Percentiles rank a stretch among this genome's conserved stretches.
Evolutionary conservation across 2,888 invertebrate genomes (phyloP).

Genomic region (Zaprionus obscuricornis): DNA sequence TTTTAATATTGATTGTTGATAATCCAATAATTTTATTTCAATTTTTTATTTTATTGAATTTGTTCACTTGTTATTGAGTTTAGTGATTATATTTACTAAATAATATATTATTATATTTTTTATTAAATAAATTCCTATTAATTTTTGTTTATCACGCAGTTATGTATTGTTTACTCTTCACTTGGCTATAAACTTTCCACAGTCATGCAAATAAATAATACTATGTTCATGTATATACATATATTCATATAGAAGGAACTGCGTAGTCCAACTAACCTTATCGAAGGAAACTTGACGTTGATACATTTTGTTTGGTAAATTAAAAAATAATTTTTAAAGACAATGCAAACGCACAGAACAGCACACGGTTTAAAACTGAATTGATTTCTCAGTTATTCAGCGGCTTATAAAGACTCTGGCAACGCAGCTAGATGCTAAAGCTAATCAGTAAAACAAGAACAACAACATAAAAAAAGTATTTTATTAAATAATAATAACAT

Average conservation of each 20-base stretch:
- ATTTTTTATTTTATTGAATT: background rate
- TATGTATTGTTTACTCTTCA: too few relatives aligned
- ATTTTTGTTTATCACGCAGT: too few relatives aligned
- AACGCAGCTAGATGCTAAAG: slow-evolving; percentile 25
- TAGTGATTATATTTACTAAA: background rate
- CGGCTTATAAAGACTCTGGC: slow-evolving; percentile 75
- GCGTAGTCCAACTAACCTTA: slow-evolving; percentile 71
- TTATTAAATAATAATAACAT: slow-evolving; percentile 48
- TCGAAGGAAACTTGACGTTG: slow-evolving; percentile 80
- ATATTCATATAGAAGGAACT: too few relatives aligned
- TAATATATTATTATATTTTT: too few relatives aligned
- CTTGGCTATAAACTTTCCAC: too few relatives aligned
- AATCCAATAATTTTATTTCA: too few relatives aligned
- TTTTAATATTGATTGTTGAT: too few relatives aligned
- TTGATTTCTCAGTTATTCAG: slow-evolving; percentile 38
- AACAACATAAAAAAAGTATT: slow-evolving; percentile 12
- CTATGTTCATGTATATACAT: too few relatives aligned
- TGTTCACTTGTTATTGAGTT: too few relatives aligned
- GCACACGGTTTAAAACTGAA: slow-evolving; percentile 62
- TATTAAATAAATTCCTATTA: too few relatives aligned
- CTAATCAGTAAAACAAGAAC: slow-evolving; percentile 55
- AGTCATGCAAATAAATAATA: too few relatives aligned
- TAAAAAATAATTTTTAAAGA: background rate
- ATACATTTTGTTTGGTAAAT: slow-evolving; percentile 63
- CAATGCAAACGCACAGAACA: slow-evolving; percentile 34